phyloP scores from a whole-genome alignment of 2,113 vertebrate genomes.

The Austrofundulus limnaeus region DNA sequence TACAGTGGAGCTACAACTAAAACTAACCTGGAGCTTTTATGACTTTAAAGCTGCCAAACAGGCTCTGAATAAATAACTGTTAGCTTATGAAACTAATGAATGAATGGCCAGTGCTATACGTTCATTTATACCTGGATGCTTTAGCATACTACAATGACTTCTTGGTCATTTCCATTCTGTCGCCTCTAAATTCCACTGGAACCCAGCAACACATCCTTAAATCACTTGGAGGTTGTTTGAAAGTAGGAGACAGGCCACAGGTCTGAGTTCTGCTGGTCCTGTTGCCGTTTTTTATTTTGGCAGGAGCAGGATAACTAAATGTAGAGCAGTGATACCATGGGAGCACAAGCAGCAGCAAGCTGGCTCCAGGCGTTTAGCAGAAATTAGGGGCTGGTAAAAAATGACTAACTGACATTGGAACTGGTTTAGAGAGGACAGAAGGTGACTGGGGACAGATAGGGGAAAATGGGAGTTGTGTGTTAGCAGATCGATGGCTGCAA shows the following conservation, averaged over 20 bases:
- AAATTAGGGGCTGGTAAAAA: conserved; percentile 59
- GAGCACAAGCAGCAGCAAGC: conserved; percentile 41
- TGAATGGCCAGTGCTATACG: not conserved
- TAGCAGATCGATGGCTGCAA: conserved; percentile 65
- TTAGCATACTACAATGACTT: too few relatives aligned
- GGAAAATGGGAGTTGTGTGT: conserved; percentile 56
- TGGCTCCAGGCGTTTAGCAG: conserved; percentile 61
- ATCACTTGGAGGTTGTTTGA: conserved; percentile 32
- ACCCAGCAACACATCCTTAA: conserved; percentile 6
- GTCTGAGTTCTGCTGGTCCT: conserved; percentile 3
- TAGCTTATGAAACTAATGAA: not conserved
- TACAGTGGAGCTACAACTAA: conserved; percentile 29
- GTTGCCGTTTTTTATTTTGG: conserved; percentile 46
- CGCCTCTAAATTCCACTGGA: conserved; percentile 28
- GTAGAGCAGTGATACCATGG: conserved; percentile 60
- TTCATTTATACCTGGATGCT: conserved; percentile 19
- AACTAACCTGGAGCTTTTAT: conserved; percentile 22
- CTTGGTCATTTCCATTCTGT: too few relatives aligned
- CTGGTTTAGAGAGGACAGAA: conserved; percentile 19
- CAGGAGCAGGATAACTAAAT: conserved; percentile 47
- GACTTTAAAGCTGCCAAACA: not conserved
- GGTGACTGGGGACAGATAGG: conserved; percentile 21
- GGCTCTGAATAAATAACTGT: not conserved
- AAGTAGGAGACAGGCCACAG: conserved; percentile 26
- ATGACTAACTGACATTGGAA: conserved; percentile 58